Conservation (phyloP, 2,113 vertebrate species). For the sheep (Ovis aries) region DNA sequence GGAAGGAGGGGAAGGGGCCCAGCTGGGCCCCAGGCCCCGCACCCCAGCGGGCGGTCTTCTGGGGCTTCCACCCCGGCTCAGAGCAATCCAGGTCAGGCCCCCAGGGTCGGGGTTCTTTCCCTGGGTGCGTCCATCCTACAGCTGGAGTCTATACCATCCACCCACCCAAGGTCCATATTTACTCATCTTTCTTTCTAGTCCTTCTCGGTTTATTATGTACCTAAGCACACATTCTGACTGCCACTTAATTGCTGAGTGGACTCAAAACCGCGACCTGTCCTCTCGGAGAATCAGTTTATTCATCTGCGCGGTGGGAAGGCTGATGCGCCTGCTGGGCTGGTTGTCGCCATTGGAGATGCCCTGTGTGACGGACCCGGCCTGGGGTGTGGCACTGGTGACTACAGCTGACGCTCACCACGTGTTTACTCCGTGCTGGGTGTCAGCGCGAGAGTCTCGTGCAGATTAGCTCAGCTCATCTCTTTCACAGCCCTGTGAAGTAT, state of each 20-base stretch:
- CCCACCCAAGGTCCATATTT: background rate
- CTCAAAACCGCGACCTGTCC: background rate
- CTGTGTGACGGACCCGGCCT: accelerated
- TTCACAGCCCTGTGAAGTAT: background rate
- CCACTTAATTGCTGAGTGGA: background rate
- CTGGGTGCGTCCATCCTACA: accelerated
- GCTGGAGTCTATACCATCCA: no score
- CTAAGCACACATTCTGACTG: background rate
- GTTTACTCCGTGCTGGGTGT: background rate
- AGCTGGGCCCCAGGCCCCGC: background rate
- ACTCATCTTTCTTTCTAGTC: background rate
- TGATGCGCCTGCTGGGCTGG: no score
- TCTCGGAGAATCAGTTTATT: background rate
- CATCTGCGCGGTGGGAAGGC: background rate
- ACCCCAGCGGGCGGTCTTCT: background rate
- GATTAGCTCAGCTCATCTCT: background rate
- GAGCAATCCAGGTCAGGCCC: background rate
- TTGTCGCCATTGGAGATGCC: background rate
- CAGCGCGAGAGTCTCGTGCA: background rate
- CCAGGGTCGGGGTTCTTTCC: background rate
- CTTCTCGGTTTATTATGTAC: background rate
- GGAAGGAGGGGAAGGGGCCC: background rate
- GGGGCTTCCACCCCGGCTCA: background rate
- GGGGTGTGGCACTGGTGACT: accelerated
- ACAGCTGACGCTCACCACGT: background rate